Evolutionary conservation across 2,888 invertebrate genomes (phyloP), one percentile per base, ranked within the genome.

Genomic region (Polietes domitor): DNA sequence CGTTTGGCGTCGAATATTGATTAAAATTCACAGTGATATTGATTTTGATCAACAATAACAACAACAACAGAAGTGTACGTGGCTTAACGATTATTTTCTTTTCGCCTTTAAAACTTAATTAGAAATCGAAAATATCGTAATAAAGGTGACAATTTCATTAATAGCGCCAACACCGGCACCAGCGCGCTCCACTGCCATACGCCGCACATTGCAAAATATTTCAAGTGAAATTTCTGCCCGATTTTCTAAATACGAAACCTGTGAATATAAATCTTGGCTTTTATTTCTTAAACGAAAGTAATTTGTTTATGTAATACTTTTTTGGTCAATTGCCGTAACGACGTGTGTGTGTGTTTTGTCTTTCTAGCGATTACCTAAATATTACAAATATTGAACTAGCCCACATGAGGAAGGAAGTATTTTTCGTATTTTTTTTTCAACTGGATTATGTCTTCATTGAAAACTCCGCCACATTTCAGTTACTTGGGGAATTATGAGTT

Each of bases 71-170:
- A 21, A 28, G 7, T 37, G 65, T 58, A 53, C 78, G 68, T 76
- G 84, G 26, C 43, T 61, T 77, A 28, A 2, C 55, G 24, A 32
- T 28, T 21, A 43, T 65, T 72, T 77, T 70, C 47, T 37, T 81
- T 68, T 58, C 50, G 55, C 19, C 26, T 41, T 61, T 50, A 63
- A 17, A 37, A 76, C 53, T 63, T 79, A 79, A 84, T 84, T 84
- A 81, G 84, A 81, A 84, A 84, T 81, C 84, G 78, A 47, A 28
- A 65, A 75, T 75, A 81, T 24, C 26, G 47, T 47, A 47, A 47
- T 47, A 12, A 55, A 55, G 43, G 43, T 77, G 28, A 63, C 26
- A 65, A 63, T 84, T 78, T 76, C 75, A 80, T 74, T 73, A 76
- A 61, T 58, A 70, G 19, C 61, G 55, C 21, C 21, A 21, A 21